These are phyloP conservation scores for Eospalax fontanierii DNA, from an alignment of 2,797 vertebrate species.

Conservation along the genomic window DNA sequence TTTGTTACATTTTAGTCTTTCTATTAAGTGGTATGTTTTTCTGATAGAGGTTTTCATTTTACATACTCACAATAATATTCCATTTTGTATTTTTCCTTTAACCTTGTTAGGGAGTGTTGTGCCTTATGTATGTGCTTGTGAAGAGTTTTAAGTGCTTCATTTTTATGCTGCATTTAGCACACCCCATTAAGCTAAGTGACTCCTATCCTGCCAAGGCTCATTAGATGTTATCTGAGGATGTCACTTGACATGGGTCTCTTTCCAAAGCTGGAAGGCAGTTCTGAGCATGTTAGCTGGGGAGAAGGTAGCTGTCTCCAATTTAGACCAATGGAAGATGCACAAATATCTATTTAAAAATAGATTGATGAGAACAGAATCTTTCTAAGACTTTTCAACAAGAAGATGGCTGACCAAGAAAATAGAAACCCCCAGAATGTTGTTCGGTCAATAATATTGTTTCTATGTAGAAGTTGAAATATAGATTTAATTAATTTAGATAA, in stretches of 20 bases:
- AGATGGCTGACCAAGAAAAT: slow-evolving; percentile 9
- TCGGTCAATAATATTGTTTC: slow-evolving; percentile 23
- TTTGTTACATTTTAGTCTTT: slow-evolving; percentile 31
- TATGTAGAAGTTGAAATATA: slow-evolving; percentile 1
- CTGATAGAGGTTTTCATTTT: slow-evolving; percentile 38
- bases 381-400: slow-evolving; percentile 48
- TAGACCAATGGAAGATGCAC: neutral
- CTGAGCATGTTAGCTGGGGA: neutral
- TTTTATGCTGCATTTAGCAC: neutral
- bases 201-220: neutral
- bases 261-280: neutral
- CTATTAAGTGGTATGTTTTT: slow-evolving; percentile 21
- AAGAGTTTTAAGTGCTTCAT: slow-evolving; percentile 6
- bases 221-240: neutral
- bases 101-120: neutral
- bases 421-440: slow-evolving; percentile 7
- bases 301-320: neutral
- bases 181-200: neutral
- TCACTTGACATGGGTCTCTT: neutral
- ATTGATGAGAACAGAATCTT: neutral
- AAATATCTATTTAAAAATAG: neutral
- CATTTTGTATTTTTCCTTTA: slow-evolving; percentile 20
- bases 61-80: neutral
- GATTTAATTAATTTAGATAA: slow-evolving; percentile 16
- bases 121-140: neutral